phyloP scores from a whole-genome alignment of 2,888 invertebrate species.

The Cataglyphis cursor region DNA sequence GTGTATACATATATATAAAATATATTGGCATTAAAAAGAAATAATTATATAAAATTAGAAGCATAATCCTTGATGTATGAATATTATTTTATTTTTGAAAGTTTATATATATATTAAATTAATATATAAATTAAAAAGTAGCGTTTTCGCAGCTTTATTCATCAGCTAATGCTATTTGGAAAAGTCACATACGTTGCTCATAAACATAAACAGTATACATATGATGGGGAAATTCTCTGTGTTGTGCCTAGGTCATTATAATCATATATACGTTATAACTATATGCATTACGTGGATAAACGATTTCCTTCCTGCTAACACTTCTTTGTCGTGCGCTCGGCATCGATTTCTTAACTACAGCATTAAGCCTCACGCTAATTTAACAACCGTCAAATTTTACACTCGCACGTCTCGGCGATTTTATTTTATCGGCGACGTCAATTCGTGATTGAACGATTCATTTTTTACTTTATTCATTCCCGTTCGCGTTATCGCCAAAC shows the following conservation, averaged over 20 bases:
- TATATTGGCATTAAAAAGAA: constrained; percentile 2
- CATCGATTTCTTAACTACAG: constrained; percentile 56
- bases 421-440: not conserved
- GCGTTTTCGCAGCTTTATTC: not conserved
- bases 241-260: constrained; percentile 54
- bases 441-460: not conserved
- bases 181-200: constrained; percentile 13
- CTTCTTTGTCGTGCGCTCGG: constrained; percentile 31
- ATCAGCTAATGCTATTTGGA: not conserved
- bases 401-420: not conserved
- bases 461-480: not conserved
- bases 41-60: not conserved
- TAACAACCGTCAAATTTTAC: constrained; percentile 38
- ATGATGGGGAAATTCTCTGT: constrained; percentile 35
- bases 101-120: not conserved
- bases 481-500: not conserved
- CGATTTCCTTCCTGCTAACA: constrained; percentile 46
- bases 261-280: not conserved
- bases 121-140: not conserved
- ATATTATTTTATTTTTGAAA: not conserved
- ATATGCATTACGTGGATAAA: constrained; percentile 57
- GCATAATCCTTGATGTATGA: not conserved
- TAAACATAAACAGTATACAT: not conserved
- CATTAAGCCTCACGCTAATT: constrained; percentile 41
- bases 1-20: not conserved